Conservation (phyloP, 2,888 invertebrate genomes). For the Synanthedon myopaeformis region DNA sequence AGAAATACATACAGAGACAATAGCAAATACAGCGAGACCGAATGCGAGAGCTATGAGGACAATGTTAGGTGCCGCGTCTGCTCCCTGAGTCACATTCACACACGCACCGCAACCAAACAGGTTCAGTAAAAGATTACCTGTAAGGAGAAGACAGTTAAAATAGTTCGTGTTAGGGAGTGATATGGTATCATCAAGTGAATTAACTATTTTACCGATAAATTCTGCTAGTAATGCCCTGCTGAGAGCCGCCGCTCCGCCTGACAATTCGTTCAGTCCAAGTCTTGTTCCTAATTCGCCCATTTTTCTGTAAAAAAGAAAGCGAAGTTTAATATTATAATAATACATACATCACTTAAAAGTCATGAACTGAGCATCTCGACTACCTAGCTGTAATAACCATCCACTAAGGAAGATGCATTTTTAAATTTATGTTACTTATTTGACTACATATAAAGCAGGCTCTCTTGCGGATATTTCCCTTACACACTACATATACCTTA, state of each 20-base stretch:
- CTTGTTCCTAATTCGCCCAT: constrained; percentile 75
- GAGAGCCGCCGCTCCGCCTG: constrained; percentile 75
- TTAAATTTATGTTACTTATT: too few species aligned
- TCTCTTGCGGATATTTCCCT: too few species aligned
- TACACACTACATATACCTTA: too few species aligned
- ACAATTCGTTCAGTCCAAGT: constrained; percentile 79
- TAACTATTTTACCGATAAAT: constrained; percentile 73
- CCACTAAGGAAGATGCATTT: too few species aligned
- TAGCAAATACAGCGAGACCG: constrained; percentile 86
- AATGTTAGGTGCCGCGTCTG: constrained; percentile 54
- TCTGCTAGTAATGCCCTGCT: constrained; percentile 89
- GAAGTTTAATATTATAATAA: neutral
- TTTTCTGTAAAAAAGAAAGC: constrained; percentile 20
- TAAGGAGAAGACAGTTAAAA: neutral
- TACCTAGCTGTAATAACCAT: too few species aligned
- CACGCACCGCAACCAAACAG: constrained; percentile 90
- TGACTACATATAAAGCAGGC: too few species aligned
- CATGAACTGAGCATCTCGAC: too few species aligned
- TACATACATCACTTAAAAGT: too few species aligned
- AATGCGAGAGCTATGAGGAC: constrained; percentile 86
- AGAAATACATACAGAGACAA: constrained; percentile 75
- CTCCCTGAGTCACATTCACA: constrained; percentile 64
- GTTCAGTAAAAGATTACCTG: constrained; percentile 85
- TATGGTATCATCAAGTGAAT: neutral
- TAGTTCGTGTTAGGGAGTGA: too few species aligned